Conservation (phyloP, 2,888 invertebrate genomes). For the Pandemis corylana region DNA sequence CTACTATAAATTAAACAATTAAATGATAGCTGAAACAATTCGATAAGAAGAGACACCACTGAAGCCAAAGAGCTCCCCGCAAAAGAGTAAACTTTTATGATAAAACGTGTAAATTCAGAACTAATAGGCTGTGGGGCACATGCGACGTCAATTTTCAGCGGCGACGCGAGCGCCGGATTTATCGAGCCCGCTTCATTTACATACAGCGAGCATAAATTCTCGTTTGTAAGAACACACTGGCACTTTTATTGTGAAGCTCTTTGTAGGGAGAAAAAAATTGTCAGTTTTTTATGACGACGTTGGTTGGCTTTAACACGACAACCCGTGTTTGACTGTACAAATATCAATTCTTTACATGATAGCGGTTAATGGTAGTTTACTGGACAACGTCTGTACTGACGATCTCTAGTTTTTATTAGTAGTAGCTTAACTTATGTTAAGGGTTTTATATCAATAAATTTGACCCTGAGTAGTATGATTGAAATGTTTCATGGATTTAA, state of each 20-base stretch:
- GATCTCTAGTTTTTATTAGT: slow-evolving; percentile 36
- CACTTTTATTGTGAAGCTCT: slow-evolving; percentile 82
- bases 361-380: slow-evolving; percentile 72
- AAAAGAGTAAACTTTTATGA: slow-evolving; percentile 8
- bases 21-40: not conserved
- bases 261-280: slow-evolving; percentile 73
- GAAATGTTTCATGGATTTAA: slow-evolving; percentile 44
- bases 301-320: slow-evolving; percentile 64
- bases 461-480: slow-evolving; percentile 61
- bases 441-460: slow-evolving; percentile 22
- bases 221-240: slow-evolving; percentile 83
- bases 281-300: slow-evolving; percentile 70
- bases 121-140: slow-evolving; percentile 41
- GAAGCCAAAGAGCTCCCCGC: not conserved
- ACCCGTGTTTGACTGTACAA: slow-evolving; percentile 78
- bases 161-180: slow-evolving; percentile 57
- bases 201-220: slow-evolving; percentile 82
- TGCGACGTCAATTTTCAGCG: slow-evolving; percentile 44
- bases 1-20: not conserved
- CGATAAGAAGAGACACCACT: not conserved
- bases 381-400: slow-evolving; percentile 54
- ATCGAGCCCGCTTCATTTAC: slow-evolving; percentile 73
- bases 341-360: slow-evolving; percentile 76
- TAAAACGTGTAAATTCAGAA: slow-evolving; percentile 32
- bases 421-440: slow-evolving; percentile 32